Conservation (phyloP, 1,140 invertebrate species). For the Planococcus citri region DNA sequence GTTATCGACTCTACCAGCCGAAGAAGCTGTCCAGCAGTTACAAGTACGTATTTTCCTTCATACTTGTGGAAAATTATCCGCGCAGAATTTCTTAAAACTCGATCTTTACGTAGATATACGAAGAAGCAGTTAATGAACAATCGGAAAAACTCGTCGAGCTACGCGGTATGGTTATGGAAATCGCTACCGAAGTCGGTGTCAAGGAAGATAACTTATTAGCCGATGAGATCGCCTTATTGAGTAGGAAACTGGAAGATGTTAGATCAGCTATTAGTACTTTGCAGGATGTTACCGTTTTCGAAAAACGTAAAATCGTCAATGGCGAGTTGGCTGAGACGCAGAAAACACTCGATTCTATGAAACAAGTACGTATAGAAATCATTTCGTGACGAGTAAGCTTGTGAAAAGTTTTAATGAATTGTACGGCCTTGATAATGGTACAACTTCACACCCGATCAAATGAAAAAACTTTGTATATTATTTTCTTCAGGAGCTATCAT, state of each 20-base stretch:
- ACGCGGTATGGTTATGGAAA: slow-evolving; percentile 56
- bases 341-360: background rate
- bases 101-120: background rate
- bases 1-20: slow-evolving; percentile 37
- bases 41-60: slow-evolving; percentile 40
- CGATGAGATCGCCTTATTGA: slow-evolving; percentile 63
- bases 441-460: background rate
- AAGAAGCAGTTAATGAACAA: slow-evolving; percentile 27
- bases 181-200: slow-evolving; percentile 60
- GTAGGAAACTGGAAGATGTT: slow-evolving; percentile 58
- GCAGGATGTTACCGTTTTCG: background rate
- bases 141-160: slow-evolving; percentile 58
- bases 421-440: background rate
- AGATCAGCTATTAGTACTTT: slow-evolving; percentile 25
- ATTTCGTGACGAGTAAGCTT: background rate
- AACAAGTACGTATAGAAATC: background rate
- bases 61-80: background rate
- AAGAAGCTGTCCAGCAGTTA: slow-evolving; percentile 45
- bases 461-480: background rate
- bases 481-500: background rate
- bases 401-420: slow-evolving; percentile 11
- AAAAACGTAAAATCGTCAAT: background rate
- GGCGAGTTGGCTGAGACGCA: background rate
- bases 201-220: slow-evolving; percentile 51
- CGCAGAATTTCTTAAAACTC: background rate